Conservation (phyloP, 2,888 invertebrate species). For the Diplolepis rosae region DNA sequence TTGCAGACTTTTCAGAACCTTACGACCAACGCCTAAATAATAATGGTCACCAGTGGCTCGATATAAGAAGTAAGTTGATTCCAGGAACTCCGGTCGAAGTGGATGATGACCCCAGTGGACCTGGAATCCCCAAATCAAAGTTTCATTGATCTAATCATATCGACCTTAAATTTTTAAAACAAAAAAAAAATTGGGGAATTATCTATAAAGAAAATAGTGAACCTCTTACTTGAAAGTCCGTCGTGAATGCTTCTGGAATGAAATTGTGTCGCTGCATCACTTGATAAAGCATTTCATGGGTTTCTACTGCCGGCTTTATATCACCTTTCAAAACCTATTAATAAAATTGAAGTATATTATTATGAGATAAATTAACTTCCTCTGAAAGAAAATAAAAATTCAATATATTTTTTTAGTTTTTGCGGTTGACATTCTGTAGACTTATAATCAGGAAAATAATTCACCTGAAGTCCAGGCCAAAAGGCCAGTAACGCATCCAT, state of each 20-base stretch:
- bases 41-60: slow-evolving; percentile 96
- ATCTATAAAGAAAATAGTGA: background rate
- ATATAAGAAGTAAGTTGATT: slow-evolving; percentile 97
- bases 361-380: slow-evolving; percentile 5
- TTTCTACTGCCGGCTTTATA: slow-evolving; percentile 97
- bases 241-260: slow-evolving; percentile 98
- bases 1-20: slow-evolving; percentile 91
- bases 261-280: slow-evolving; percentile 98
- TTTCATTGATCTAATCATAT: too few species aligned
- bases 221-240: slow-evolving; percentile 92
- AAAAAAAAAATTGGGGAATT: slow-evolving; percentile 9
- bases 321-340: slow-evolving; percentile 86
- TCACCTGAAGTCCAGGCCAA: slow-evolving; percentile 97
- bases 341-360: slow-evolving; percentile 30
- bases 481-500: slow-evolving; percentile 98
- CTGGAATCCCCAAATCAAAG: too few species aligned
- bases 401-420: slow-evolving; percentile 26
- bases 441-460: slow-evolving; percentile 7
- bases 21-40: slow-evolving; percentile 93
- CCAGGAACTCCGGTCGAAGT: slow-evolving; percentile 96
- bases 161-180: slow-evolving; percentile 9
- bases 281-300: slow-evolving; percentile 98
- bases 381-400: slow-evolving; percentile 46
- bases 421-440: too few species aligned
- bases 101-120: slow-evolving; percentile 99